phyloP scores from a whole-genome alignment of 2,888 invertebrate genomes.

The Sycophila texana region DNA sequence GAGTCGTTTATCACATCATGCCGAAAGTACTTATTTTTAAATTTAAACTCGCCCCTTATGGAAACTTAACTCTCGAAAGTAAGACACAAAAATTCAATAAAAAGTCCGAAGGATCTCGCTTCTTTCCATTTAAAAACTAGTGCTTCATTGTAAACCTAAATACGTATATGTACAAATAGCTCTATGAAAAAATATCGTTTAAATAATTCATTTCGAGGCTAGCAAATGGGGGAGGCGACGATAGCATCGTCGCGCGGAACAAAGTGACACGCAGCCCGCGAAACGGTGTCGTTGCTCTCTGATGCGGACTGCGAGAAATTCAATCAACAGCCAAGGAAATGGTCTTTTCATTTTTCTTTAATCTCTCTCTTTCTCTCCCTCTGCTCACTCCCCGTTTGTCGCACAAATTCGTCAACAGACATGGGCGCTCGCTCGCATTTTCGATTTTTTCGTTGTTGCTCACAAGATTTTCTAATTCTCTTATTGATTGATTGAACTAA shows the following conservation, averaged over 20 bases:
- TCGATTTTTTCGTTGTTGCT: background rate
- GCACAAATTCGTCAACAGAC: slow-evolving; percentile 14
- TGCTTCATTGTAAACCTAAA: slow-evolving; percentile 29
- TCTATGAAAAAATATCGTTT: slow-evolving; percentile 51
- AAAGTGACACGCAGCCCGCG: slow-evolving; percentile 24
- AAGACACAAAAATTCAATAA: slow-evolving; percentile 42
- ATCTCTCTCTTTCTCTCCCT: background rate
- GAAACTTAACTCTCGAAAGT: slow-evolving; percentile 25
- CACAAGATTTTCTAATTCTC: background rate
- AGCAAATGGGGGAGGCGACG: slow-evolving; percentile 23
- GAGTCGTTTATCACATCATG: slow-evolving; percentile 23
- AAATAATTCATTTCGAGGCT: slow-evolving; percentile 46
- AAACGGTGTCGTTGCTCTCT: background rate
- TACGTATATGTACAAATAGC: slow-evolving; percentile 46
- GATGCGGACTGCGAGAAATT: background rate
- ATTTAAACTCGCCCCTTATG: background rate
- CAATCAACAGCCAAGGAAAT: slow-evolving; percentile 20
- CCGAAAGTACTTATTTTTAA: slow-evolving; percentile 22
- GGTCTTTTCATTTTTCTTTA: background rate
- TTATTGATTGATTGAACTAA: background rate
- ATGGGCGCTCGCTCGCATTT: slow-evolving; percentile 18
- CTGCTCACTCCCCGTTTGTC: background rate
- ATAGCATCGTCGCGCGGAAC: slow-evolving; percentile 30
- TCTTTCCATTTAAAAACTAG: slow-evolving; percentile 31
- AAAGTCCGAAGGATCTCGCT: slow-evolving; percentile 12